A percentile compares a stretch with the other conserved stretches of the same genome.
Evolutionary conservation across 2,797 vertebrate genomes (phyloP).

Genomic region (Enteromius mattozi): DNA sequence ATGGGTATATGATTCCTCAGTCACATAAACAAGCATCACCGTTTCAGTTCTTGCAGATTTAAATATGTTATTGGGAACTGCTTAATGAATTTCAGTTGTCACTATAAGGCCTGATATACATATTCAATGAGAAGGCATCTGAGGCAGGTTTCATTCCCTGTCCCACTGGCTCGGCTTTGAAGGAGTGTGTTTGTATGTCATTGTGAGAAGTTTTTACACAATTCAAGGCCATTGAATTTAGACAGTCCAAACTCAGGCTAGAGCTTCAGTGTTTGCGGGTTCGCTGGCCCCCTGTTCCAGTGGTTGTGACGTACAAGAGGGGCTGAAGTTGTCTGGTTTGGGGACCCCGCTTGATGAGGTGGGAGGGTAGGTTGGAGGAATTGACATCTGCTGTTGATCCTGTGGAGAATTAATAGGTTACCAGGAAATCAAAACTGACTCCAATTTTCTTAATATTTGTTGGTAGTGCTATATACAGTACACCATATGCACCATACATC

Average conservation of each 20-base stretch:
- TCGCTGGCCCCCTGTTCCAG: constrained; percentile 70
- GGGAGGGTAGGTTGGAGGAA: constrained; percentile 61
- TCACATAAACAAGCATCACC: constrained; percentile 34
- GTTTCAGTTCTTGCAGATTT: constrained; percentile 33
- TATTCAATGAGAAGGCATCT: constrained; percentile 36
- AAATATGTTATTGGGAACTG: constrained; percentile 33
- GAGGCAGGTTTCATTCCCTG: constrained; percentile 53
- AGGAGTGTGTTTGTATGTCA: constrained; percentile 22
- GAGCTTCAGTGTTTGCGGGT: constrained; percentile 70
- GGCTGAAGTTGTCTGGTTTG: constrained; percentile 72
- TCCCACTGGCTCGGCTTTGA: constrained; percentile 47
- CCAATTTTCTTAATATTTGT: not conserved
- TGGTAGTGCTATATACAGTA: not conserved
- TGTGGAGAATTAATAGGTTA: constrained; percentile 35
- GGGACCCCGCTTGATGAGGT: constrained; percentile 73
- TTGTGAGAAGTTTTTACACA: constrained; percentile 26
- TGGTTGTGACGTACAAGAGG: constrained; percentile 75
- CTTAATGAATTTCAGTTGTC: constrained; percentile 37
- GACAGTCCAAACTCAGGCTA: constrained; percentile 49
- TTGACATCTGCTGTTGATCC: constrained; percentile 68
- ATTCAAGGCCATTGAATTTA: constrained; percentile 33
- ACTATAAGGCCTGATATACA: constrained; percentile 51
- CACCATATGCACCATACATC: not conserved
- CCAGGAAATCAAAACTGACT: not conserved
- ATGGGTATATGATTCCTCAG: constrained; percentile 18